Conservation (phyloP, 2,888 invertebrate genomes). For the Cordilura impudica region DNA sequence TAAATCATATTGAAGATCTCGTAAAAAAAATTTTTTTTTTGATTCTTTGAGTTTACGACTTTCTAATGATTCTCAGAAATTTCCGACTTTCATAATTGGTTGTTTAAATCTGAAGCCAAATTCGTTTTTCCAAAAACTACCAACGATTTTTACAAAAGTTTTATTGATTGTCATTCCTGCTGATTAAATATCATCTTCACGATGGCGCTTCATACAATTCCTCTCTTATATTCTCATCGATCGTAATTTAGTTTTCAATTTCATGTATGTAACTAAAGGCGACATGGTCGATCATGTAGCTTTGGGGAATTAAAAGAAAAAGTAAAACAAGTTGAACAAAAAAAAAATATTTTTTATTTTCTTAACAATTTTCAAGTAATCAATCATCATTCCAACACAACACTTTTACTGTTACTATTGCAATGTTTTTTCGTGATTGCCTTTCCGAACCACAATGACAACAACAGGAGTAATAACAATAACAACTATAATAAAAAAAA, state of each 20-base stretch:
- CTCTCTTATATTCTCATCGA: not conserved
- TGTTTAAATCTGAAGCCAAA: too few relatives aligned
- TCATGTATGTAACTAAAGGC: constrained; percentile 2
- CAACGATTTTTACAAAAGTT: too few relatives aligned
- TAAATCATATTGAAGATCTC: too few relatives aligned
- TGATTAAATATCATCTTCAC: too few relatives aligned
- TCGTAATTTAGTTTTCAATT: constrained; percentile 43
- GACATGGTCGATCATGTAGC: constrained; percentile 38
- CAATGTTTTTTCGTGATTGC: constrained; percentile 10
- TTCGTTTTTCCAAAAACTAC: too few relatives aligned
- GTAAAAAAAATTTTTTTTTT: too few relatives aligned
- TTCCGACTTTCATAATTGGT: too few relatives aligned
- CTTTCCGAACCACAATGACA: constrained; percentile 38
- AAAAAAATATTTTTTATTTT: constrained; percentile 22
- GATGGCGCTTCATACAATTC: not conserved
- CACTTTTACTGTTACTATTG: constrained; percentile 64
- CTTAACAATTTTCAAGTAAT: constrained; percentile 55
- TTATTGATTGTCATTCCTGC: too few relatives aligned
- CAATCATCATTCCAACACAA: constrained; percentile 66
- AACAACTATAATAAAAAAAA: not conserved
- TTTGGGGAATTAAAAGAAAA: constrained; percentile 6
- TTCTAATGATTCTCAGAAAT: too few relatives aligned
- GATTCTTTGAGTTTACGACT: too few relatives aligned
- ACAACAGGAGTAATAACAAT: not conserved
- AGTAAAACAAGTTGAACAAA: not conserved